These are phyloP conservation scores for Tetanocera ferruginea DNA, from an alignment of 2,888 invertebrate genomes.

Conservation along the genomic window DNA sequence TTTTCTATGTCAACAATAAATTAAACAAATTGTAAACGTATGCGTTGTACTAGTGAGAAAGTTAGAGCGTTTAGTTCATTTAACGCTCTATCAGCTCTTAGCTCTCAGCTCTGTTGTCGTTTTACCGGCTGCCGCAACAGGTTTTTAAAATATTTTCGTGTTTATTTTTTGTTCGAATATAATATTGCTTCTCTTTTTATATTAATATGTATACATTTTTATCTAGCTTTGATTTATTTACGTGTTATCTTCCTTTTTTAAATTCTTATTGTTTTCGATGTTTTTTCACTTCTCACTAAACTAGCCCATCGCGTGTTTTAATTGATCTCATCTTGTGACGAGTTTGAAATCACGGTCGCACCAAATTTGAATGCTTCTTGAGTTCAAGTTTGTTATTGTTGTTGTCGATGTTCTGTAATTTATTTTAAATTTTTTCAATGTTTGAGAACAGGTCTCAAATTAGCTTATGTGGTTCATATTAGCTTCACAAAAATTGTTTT, in stretches of 20 bases:
- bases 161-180: not conserved
- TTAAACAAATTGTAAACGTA: too few relatives aligned
- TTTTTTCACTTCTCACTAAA: not conserved
- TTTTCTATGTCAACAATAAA: too few relatives aligned
- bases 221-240: not conserved
- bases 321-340: not conserved
- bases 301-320: not conserved
- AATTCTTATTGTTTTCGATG: not conserved
- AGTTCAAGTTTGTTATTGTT: not conserved
- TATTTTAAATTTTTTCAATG: not conserved
- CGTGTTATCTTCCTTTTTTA: not conserved
- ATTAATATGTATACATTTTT: not conserved
- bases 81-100: too few relatives aligned
- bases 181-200: not conserved
- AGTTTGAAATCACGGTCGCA: conserved; percentile 16
- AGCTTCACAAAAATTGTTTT: too few relatives aligned
- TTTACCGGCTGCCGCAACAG: conserved; percentile 15
- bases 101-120: not conserved
- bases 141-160: not conserved
- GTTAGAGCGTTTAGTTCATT: too few relatives aligned
- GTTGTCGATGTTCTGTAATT: not conserved
- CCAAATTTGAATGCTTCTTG: not conserved
- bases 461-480: not conserved
- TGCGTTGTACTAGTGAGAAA: too few relatives aligned
- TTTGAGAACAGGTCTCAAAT: not conserved